phyloP scores from a whole-genome alignment of 1,140 invertebrate species.

The Listronotus oregonensis region DNA sequence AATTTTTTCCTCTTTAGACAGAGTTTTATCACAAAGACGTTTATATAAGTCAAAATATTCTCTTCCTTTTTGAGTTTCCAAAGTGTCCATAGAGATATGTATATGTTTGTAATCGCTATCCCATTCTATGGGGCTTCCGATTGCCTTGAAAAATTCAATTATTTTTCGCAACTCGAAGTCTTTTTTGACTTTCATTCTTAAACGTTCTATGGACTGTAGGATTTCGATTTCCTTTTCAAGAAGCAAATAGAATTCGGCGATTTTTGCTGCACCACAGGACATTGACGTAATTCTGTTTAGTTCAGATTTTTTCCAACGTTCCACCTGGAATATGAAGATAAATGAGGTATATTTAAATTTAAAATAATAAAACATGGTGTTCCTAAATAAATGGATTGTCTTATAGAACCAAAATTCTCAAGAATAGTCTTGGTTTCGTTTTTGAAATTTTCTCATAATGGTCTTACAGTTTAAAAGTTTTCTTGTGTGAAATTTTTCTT shows the following conservation, averaged over 20 bases:
- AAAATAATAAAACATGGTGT: too few relatives aligned
- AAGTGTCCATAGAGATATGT: conserved; percentile 66
- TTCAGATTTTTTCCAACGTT: conserved; percentile 67
- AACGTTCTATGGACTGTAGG: conserved; percentile 64
- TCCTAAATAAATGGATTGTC: too few relatives aligned
- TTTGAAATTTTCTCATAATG: too few relatives aligned
- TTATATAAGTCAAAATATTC: conserved; percentile 65
- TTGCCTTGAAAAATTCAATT: conserved; percentile 63
- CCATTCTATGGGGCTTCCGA: conserved; percentile 68
- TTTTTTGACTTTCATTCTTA: conserved; percentile 62
- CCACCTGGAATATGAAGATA: conserved; percentile 49
- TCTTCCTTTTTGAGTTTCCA: conserved; percentile 68
- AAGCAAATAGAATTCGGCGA: conserved; percentile 64
- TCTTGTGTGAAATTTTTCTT: too few relatives aligned
- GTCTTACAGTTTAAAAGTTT: too few relatives aligned
- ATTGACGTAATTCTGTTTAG: conserved; percentile 62
- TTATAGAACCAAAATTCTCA: too few relatives aligned
- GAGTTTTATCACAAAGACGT: conserved; percentile 58
- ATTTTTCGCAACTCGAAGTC: conserved; percentile 61
- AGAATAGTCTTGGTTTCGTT: too few relatives aligned
- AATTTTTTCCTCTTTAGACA: conserved; percentile 60
- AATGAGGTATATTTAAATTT: too few relatives aligned
- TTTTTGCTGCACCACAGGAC: conserved; percentile 63
- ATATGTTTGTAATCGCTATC: conserved; percentile 62
- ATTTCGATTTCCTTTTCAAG: conserved; percentile 69